Evolutionary conservation across 1,140 invertebrate genomes (phyloP).

Genomic region (Gryon sp.): DNA sequence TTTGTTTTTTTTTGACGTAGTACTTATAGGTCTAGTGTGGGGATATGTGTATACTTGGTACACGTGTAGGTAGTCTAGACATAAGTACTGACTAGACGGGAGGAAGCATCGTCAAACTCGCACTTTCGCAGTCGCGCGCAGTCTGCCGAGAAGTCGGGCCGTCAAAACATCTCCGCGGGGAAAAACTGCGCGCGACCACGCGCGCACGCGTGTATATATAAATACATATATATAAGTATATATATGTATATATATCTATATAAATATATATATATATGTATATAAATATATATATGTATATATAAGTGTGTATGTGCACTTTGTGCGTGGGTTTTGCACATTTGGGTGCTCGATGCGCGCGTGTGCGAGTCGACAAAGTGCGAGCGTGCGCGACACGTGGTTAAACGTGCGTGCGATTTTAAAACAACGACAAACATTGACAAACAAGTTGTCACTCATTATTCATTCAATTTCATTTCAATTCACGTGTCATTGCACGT

Average conservation of each 20-base stretch:
- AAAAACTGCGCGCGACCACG: conserved; percentile 34
- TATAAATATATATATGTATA: too few species aligned
- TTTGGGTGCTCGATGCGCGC: too few species aligned
- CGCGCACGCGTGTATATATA: too few species aligned
- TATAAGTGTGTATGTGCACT: too few species aligned
- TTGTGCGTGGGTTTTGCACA: too few species aligned
- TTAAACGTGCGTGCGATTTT: conserved; percentile 2
- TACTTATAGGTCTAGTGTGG: too few species aligned
- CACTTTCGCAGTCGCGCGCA: conserved; percentile 69
- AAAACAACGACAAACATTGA: neutral
- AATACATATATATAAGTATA: too few species aligned
- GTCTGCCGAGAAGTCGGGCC: conserved; percentile 64
- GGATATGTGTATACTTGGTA: neutral
- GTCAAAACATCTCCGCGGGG: conserved; percentile 38
- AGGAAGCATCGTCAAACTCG: conserved; percentile 12
- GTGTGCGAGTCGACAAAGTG: conserved; percentile 2
- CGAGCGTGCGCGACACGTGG: conserved; percentile 1
- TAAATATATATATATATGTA: too few species aligned
- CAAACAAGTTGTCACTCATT: too few species aligned
- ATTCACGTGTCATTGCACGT: conserved; percentile 5
- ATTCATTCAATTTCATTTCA: neutral
- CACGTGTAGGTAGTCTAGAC: neutral
- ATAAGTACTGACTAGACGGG: conserved; percentile 6
- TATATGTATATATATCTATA: too few species aligned
- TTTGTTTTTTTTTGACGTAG: too few species aligned